These are phyloP conservation scores for Homarus gammarus DNA, from an alignment of 2,888 invertebrate species.

Conservation along the genomic window DNA sequence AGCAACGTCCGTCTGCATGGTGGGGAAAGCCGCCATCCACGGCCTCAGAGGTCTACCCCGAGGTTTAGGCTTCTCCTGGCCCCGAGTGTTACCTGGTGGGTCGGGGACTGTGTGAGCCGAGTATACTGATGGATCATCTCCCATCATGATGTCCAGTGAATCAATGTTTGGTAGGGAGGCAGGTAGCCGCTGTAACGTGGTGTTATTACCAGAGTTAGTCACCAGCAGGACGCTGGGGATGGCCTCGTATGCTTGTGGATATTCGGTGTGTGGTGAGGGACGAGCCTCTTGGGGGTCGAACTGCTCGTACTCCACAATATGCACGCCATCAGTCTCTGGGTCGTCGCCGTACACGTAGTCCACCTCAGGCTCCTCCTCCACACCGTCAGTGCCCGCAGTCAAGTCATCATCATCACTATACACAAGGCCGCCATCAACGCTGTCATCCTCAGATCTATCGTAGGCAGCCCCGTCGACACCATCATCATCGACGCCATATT, in stretches of 20 bases:
- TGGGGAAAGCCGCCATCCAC: slow-evolving; percentile 60
- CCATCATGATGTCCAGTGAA: slow-evolving; percentile 12
- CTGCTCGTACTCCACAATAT: slow-evolving; percentile 46
- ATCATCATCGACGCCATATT: background rate
- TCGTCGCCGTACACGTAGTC: slow-evolving; percentile 45
- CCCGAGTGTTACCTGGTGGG: background rate
- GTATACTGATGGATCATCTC: slow-evolving; percentile 10
- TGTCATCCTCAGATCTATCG: slow-evolving; percentile 2
- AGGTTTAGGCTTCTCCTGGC: background rate
- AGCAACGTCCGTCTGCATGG: slow-evolving; percentile 2
- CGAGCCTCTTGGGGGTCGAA: slow-evolving; percentile 1
- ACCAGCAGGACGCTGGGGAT: background rate
- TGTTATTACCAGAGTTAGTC: slow-evolving; percentile 6
- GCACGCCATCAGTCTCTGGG: slow-evolving; percentile 3
- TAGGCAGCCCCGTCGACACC: background rate
- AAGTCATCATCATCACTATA: slow-evolving; percentile 17
- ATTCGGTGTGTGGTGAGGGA: background rate
- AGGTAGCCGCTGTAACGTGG: slow-evolving; percentile 1
- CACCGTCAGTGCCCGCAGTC: background rate
- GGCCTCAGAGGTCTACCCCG: slow-evolving; percentile 31
- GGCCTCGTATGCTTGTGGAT: slow-evolving; percentile 10
- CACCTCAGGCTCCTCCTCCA: background rate
- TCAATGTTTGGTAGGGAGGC: background rate
- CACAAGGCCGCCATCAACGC: background rate
- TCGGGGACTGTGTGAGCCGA: background rate